Conservation (phyloP, 2,113 vertebrate species). For the Aviceda subcristata region DNA sequence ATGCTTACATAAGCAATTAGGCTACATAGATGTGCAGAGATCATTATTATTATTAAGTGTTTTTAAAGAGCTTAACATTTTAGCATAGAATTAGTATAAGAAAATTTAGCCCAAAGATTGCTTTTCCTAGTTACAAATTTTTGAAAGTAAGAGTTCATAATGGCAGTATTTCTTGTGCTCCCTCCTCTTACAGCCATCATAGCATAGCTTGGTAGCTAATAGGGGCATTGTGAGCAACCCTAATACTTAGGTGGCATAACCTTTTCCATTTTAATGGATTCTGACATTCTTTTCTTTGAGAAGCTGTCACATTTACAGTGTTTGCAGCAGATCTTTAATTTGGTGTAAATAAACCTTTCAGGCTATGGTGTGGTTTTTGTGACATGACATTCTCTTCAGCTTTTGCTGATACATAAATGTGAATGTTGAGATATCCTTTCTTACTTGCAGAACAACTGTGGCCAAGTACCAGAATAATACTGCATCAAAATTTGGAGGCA, state of each 20-base stretch:
- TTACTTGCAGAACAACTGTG: not conserved
- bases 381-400: not conserved
- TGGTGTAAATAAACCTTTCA: not conserved
- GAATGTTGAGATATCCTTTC: not conserved
- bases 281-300: not conserved
- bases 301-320: not conserved
- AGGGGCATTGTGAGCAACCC: not conserved
- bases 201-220: not conserved
- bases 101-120: not conserved
- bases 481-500: not conserved
- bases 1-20: not conserved
- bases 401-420: not conserved
- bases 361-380: not conserved
- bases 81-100: not conserved
- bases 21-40: not conserved
- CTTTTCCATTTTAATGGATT: not conserved
- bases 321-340: not conserved
- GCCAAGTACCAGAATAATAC: not conserved
- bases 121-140: not conserved
- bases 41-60: not conserved
- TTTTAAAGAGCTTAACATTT: not conserved
- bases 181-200: not conserved
- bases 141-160: not conserved
- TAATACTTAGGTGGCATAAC: not conserved
- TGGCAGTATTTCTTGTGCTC: not conserved